Percentiles rank a stretch among this genome's conserved stretches.
Conservation (phyloP, 2,797 vertebrate species). For the Otus scops region DNA sequence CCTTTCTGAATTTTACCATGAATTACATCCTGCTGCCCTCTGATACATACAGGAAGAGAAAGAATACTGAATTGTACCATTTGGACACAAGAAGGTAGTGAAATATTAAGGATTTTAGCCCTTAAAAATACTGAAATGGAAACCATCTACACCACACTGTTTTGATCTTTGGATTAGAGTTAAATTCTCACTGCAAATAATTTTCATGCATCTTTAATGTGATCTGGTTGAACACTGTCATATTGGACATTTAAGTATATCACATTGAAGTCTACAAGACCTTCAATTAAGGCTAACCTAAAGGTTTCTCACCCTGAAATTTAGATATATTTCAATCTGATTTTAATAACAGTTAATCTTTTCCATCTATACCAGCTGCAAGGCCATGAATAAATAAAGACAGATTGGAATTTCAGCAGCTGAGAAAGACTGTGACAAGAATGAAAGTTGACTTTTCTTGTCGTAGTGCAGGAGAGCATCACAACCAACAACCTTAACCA, state of each 20-base stretch:
- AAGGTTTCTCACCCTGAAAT: conserved; percentile 25
- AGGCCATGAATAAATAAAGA: conserved; percentile 46
- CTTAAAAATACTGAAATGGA: not conserved
- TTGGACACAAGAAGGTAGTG: not conserved
- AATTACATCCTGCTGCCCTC: not conserved
- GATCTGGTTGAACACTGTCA: conserved; percentile 29
- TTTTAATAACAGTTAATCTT: conserved; percentile 56
- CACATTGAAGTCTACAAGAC: not conserved
- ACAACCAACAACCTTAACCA: not conserved
- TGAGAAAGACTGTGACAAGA: conserved; percentile 23
- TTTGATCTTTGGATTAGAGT: not conserved
- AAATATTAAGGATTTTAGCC: not conserved
- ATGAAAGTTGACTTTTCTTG: not conserved
- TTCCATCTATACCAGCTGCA: not conserved
- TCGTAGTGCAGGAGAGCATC: not conserved
- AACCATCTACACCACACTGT: not conserved
- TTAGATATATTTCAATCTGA: conserved; percentile 16
- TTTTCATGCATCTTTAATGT: conserved; percentile 33
- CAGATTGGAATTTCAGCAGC: not conserved
- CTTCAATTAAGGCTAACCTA: conserved; percentile 18
- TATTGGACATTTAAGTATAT: not conserved
- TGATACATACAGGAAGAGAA: not conserved
- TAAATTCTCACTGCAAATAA: conserved; percentile 22
- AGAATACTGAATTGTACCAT: not conserved
- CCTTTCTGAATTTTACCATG: not conserved